Conservation (phyloP, 92 coral and sea anemone genomes). For the Meandrina meandrites region DNA sequence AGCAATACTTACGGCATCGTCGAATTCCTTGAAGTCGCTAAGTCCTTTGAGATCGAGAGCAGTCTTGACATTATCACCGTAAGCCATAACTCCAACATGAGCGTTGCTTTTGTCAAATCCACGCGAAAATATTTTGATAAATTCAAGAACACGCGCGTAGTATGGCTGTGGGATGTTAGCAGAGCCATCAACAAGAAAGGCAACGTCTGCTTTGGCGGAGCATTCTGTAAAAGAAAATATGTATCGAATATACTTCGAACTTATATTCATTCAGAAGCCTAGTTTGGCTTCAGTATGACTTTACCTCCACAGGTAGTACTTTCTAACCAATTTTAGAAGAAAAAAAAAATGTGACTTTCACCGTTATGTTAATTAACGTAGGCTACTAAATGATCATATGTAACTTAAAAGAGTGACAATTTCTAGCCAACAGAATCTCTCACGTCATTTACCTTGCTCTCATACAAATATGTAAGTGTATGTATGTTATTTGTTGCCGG, state of each 20-base stretch:
- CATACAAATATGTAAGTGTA: not conserved
- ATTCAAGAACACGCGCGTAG: constrained; percentile 80
- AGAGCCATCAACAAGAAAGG: constrained; percentile 89
- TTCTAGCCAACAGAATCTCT: too few relatives aligned
- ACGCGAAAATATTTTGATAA: constrained; percentile 81
- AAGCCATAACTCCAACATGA: constrained; percentile 77
- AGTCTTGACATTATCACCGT: constrained; percentile 70
- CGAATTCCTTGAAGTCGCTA: constrained; percentile 59
- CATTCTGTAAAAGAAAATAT: constrained; percentile 54
- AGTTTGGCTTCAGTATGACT: not conserved
- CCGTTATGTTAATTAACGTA: too few relatives aligned
- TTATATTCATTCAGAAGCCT: too few relatives aligned
- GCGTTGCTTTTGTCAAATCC: constrained; percentile 68
- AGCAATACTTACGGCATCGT: constrained; percentile 71
- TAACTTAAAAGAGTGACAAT: not conserved
- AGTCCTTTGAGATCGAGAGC: constrained; percentile 66
- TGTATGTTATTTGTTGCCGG: too few relatives aligned
- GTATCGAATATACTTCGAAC: not conserved
- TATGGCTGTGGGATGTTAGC: constrained; percentile 77
- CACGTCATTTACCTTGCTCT: not conserved
- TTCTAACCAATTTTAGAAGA: not conserved
- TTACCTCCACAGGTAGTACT: not conserved
- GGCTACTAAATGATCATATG: too few relatives aligned
- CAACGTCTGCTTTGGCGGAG: constrained; percentile 85
- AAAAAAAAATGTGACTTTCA: not conserved